These are phyloP conservation scores for Eulimnadia texana DNA, from an alignment of 1,140 invertebrate genomes.

Conservation along the genomic window DNA sequence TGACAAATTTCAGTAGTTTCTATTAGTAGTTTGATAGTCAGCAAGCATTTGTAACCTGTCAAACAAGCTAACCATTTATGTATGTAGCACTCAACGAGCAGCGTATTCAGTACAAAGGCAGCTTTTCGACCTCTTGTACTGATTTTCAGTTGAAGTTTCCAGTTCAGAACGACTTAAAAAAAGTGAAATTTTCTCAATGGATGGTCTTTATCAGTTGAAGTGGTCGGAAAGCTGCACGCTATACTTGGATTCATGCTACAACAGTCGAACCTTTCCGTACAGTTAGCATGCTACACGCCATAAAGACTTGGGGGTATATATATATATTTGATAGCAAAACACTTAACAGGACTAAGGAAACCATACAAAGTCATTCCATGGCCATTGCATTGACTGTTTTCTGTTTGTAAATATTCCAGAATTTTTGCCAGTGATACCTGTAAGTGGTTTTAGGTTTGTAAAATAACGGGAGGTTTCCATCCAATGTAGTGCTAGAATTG, in stretches of 20 bases:
- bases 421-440: conserved; percentile 5
- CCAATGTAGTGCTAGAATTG: conserved; percentile 15
- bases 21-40: no score
- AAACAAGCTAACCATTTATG: not conserved
- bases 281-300: not conserved
- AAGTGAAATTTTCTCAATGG: no score
- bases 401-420: not conserved
- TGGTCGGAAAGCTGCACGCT: no score
- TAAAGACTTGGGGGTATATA: not conserved
- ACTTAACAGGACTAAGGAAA: no score
- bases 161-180: no score
- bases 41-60: no score
- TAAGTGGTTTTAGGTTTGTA: conserved; percentile 15
- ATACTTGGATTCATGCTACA: not conserved
- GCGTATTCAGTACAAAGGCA: no score
- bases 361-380: not conserved
- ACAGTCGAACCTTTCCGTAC: not conserved
- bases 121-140: no score
- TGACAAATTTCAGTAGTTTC: no score
- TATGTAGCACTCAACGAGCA: no score
- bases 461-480: conserved; percentile 15
- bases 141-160: no score
- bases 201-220: no score
- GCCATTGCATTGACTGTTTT: not conserved
- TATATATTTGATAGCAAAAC: not conserved